These are phyloP conservation scores for Lemur catta DNA, from an alignment of 2,797 vertebrate species.

Conservation along the genomic window DNA sequence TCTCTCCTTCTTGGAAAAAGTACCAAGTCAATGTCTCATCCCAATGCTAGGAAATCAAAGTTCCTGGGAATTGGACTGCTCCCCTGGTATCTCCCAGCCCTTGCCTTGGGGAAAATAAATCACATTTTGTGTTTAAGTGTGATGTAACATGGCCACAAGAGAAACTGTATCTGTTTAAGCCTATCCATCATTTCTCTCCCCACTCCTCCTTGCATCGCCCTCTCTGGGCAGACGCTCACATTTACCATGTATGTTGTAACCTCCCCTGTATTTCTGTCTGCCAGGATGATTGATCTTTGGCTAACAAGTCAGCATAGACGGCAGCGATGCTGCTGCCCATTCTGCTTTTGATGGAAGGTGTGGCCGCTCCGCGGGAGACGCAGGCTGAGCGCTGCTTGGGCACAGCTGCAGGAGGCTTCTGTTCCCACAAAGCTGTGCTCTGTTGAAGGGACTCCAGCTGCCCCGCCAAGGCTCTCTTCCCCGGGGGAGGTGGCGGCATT, in stretches of 20 bases:
- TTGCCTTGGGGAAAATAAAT: conserved; percentile 57
- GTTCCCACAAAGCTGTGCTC: background rate
- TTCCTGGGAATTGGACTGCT: background rate
- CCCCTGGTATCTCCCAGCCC: background rate
- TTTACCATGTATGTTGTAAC: conserved; percentile 75
- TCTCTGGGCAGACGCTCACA: conserved; percentile 36
- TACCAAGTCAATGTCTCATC: background rate
- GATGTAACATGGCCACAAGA: conserved; percentile 51
- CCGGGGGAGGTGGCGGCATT: background rate
- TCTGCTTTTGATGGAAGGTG: conserved; percentile 71
- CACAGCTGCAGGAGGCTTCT: background rate
- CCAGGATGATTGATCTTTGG: conserved; percentile 74
- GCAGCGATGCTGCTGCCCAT: conserved; percentile 57
- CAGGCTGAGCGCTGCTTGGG: background rate
- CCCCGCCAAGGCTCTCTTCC: fast-evolving
- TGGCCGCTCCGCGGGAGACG: background rate
- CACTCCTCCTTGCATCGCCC: background rate
- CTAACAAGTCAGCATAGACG: conserved; percentile 73
- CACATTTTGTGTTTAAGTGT: conserved; percentile 59
- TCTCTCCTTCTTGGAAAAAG: background rate
- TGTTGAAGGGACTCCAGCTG: background rate
- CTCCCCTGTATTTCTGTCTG: conserved; percentile 74
- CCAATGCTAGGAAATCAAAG: no score
- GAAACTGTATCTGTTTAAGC: conserved; percentile 67
- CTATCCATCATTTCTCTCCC: conserved; percentile 27